Percentiles rank a stretch among this genome's conserved stretches.
Evolutionary conservation across 2,888 invertebrate genomes (phyloP).

Genomic region (Auanema sp.): DNA sequence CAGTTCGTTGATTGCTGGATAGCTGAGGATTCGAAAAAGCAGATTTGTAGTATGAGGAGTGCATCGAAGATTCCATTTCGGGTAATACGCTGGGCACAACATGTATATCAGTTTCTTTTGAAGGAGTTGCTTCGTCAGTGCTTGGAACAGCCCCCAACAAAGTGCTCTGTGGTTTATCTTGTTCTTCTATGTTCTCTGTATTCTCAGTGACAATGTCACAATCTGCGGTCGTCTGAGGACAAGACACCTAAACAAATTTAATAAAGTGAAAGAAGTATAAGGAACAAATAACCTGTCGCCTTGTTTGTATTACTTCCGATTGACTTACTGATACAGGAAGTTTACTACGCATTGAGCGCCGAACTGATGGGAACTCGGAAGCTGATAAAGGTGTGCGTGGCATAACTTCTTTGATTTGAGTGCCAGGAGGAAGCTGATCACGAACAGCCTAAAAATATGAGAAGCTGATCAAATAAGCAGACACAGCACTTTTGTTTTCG

Average conservation of each 20-base stretch:
- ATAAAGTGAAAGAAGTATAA: no score
- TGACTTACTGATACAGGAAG: conserved; percentile 37
- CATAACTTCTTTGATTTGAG: conserved; percentile 17
- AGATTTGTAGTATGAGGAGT: conserved; percentile 22
- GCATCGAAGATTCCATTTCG: conserved; percentile 20
- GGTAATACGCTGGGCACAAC: no score
- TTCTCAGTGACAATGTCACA: no score
- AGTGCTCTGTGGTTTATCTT: no score
- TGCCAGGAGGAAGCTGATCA: conserved; percentile 19
- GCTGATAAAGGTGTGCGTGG: conserved; percentile 13
- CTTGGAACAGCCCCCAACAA: no score
- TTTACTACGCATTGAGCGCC: conserved; percentile 19
- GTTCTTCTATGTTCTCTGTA: no score
- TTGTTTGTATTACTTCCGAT: conserved; percentile 22
- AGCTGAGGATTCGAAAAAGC: conserved; percentile 23
- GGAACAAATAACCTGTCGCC: no score
- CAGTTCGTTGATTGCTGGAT: conserved; percentile 8
- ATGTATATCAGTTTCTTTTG: no score
- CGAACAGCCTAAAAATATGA: conserved; percentile 15
- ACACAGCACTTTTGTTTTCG: neutral
- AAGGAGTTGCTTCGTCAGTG: no score
- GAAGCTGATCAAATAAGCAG: neutral
- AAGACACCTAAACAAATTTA: no score
- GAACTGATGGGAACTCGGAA: conserved; percentile 19
- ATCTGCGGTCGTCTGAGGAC: no score